phyloP scores from a whole-genome alignment of 1,140 invertebrate species.

The Sogatella furcifera region DNA sequence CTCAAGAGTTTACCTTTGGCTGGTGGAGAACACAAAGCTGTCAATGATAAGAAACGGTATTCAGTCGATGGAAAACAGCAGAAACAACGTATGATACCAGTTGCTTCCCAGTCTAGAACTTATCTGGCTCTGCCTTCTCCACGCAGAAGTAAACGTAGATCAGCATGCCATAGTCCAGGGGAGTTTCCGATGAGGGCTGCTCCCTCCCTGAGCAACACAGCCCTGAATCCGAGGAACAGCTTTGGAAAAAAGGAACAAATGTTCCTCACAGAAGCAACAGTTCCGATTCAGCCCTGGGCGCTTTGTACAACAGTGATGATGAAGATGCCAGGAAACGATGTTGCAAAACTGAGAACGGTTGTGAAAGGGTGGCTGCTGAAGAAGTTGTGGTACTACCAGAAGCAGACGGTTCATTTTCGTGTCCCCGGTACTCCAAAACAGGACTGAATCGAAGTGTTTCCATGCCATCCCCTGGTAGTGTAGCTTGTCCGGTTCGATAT shows the following conservation, averaged over 20 bases:
- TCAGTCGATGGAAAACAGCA: background rate
- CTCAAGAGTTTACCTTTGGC: background rate
- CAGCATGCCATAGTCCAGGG: background rate
- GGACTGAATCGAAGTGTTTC: background rate
- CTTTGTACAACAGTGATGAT: constrained; percentile 39
- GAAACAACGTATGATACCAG: background rate
- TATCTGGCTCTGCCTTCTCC: constrained; percentile 10
- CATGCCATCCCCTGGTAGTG: background rate
- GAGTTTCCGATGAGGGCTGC: constrained; percentile 10
- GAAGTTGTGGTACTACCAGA: background rate
- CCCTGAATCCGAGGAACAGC: background rate
- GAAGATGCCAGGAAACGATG: background rate
- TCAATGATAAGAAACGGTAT: background rate
- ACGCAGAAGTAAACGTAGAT: constrained; percentile 4
- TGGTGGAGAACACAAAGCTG: background rate
- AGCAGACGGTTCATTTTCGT: background rate
- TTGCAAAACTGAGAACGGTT: background rate
- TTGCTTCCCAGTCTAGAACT: background rate
- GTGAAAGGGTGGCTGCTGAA: background rate
- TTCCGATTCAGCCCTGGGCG: constrained; percentile 40
- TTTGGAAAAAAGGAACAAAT: background rate
- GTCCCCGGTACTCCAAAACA: background rate
- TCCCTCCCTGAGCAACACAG: background rate
- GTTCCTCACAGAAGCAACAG: constrained; percentile 34
- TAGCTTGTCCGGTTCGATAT: background rate